phyloP scores from a whole-genome alignment of 1,140 invertebrate genomes.

The Zeugodacus cucurbitae region DNA sequence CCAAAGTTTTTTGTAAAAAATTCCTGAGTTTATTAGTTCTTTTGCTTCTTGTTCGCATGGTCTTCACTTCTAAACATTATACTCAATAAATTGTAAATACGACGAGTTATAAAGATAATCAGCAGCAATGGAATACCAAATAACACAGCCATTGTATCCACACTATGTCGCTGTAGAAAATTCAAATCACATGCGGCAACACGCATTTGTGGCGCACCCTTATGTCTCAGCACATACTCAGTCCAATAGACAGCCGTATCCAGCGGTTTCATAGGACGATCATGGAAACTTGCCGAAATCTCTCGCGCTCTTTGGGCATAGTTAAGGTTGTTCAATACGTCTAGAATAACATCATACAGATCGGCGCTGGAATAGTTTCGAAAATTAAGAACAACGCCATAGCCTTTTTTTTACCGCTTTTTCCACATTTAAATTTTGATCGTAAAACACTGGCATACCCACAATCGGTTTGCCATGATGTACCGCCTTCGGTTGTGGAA shows the following conservation, averaged over 20 bases:
- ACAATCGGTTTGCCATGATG: conserved; percentile 78
- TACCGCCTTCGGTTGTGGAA: conserved; percentile 78
- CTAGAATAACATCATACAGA: conserved; percentile 41
- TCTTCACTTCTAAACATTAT: neutral
- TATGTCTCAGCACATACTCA: conserved; percentile 73
- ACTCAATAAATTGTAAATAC: neutral
- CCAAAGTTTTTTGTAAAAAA: no score
- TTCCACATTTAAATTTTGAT: conserved; percentile 72
- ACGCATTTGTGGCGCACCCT: conserved; percentile 59
- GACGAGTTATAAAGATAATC: neutral
- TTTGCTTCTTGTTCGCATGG: neutral
- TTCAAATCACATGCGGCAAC: conserved; percentile 50
- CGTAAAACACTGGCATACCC: conserved; percentile 76
- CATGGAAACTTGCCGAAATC: conserved; percentile 61
- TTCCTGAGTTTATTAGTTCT: no score
- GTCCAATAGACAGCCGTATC: conserved; percentile 78
- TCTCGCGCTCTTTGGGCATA: conserved; percentile 48
- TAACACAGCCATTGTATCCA: conserved; percentile 64
- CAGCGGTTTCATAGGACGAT: conserved; percentile 72
- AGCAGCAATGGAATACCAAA: conserved; percentile 37
- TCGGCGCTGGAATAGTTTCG: conserved; percentile 55
- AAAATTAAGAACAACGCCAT: conserved; percentile 60
- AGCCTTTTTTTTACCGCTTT: conserved; percentile 67
- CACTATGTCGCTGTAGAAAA: conserved; percentile 67
- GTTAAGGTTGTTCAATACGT: conserved; percentile 47